Conservation (phyloP, 1,140 invertebrate species). For the Physella acuta region DNA sequence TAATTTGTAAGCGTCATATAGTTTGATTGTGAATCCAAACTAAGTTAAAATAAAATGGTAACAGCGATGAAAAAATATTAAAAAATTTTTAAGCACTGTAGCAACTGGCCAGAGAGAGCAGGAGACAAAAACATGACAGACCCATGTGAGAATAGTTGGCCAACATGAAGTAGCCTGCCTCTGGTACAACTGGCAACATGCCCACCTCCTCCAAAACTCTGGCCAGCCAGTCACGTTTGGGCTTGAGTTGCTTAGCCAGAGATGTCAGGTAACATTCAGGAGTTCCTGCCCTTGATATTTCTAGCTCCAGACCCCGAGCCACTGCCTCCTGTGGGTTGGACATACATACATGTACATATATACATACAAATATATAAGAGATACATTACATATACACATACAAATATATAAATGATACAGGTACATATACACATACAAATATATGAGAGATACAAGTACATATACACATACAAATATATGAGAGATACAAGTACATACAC, state of each 20-base stretch:
- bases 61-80: not conserved
- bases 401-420: no score
- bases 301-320: conserved; percentile 84
- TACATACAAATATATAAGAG: no score
- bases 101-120: no score
- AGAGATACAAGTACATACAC: no score
- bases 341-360: no score
- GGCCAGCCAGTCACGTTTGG: conserved; percentile 83
- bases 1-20: no score
- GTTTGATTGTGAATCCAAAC: no score
- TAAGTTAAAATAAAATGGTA: not conserved
- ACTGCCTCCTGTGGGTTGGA: conserved; percentile 87
- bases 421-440: no score
- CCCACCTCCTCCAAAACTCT: conserved; percentile 77
- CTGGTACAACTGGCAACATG: conserved; percentile 88
- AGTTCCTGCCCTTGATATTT: conserved; percentile 70
- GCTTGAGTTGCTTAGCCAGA: conserved; percentile 75
- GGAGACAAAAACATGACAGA: conserved; percentile 39
- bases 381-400: no score
- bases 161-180: conserved; percentile 96
- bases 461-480: no score
- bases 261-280: conserved; percentile 83
- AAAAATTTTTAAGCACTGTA: not conserved
- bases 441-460: no score
- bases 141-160: conserved; percentile 76